Evolutionary conservation across 2,797 vertebrate species (phyloP), one percentile per base, ranked within the genome.

Genomic region (Pagetopsis macropterus): DNA sequence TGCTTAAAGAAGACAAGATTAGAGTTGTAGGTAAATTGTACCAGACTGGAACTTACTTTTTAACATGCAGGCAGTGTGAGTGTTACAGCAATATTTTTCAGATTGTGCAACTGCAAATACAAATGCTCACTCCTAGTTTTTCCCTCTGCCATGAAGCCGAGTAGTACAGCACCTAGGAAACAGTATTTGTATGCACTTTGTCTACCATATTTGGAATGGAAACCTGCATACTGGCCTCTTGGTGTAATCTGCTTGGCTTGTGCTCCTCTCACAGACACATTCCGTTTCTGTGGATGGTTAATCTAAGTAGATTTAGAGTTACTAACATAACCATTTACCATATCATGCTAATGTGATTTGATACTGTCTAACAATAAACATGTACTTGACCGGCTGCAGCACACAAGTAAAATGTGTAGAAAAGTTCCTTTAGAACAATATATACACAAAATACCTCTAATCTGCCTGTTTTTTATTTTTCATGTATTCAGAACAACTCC

Each of bases 181-280:
- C 41, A 50, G 44, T 45, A 65, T 76, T 51, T 65, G 66, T 58
- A 70, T 66, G 56, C 62, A 45, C 31, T 16, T 56, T 27, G 27
- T 65, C 17, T 13, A 48, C 21, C 17, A 31, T 3, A 21, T 61
- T 14, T 65, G 23, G 41, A 59, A 56, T 62, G 49, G 16, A 56
- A 46, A 52, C 21, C 49, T 54, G 41, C 57, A 41, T 40, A 17
- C 15, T 57, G 48, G 51, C 16, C 41, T 65, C 44, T 41, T 6
- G 17, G 31, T 37, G 33, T 37, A 27, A 40, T 46, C 46, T 64
- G 33, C 33, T 64, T 62, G 40, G 44, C 33, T 9, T 1, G n/a
- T 21, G 11, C 19, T 59, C 45, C 16, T 23, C 17, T 21, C 51
- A 58, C 17, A 19, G 56, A 19, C 41, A 43, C 58, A 5, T 5